Percentiles rank a stretch among this genome's conserved stretches.
These are phyloP conservation scores for Empidonax alnorum DNA, from an alignment of 2,113 vertebrate genomes.

Conservation along the genomic window DNA sequence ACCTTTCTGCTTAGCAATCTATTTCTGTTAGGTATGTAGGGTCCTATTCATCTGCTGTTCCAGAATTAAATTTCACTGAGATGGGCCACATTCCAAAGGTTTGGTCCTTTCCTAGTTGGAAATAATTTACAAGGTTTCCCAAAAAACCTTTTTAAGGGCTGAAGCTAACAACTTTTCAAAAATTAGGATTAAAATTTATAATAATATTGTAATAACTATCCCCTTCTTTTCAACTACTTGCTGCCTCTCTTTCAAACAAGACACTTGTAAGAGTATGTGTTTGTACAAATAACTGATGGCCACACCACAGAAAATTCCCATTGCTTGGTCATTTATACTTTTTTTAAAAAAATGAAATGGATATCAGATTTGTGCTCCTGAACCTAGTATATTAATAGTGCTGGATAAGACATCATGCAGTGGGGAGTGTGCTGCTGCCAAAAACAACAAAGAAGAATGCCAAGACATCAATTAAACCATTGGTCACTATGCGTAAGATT, in stretches of 20 bases:
- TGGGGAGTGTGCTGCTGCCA: conserved; percentile 17
- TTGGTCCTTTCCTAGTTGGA: background rate
- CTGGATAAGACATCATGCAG: background rate
- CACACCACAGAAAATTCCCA: background rate
- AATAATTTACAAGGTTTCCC: background rate
- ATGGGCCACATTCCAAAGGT: background rate
- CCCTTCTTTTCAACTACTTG: background rate
- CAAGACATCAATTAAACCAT: conserved; percentile 22
- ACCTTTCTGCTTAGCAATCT: background rate
- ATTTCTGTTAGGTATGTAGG: background rate
- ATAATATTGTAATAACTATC: background rate
- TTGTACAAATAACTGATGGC: background rate
- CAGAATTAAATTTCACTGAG: background rate
- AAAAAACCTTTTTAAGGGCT: rapidly evolving
- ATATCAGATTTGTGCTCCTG: background rate
- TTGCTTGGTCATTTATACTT: background rate
- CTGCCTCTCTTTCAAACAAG: background rate
- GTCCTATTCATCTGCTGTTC: background rate
- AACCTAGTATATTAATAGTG: background rate
- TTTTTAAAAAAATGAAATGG: background rate
- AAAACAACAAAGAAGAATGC: background rate
- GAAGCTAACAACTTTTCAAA: background rate
- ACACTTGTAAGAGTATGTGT: background rate
- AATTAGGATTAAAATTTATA: background rate
- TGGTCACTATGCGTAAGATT: background rate